Base-by-base conservation (phyloP, 1,140 invertebrate species). In the Sminthurides bifidus region DNA sequence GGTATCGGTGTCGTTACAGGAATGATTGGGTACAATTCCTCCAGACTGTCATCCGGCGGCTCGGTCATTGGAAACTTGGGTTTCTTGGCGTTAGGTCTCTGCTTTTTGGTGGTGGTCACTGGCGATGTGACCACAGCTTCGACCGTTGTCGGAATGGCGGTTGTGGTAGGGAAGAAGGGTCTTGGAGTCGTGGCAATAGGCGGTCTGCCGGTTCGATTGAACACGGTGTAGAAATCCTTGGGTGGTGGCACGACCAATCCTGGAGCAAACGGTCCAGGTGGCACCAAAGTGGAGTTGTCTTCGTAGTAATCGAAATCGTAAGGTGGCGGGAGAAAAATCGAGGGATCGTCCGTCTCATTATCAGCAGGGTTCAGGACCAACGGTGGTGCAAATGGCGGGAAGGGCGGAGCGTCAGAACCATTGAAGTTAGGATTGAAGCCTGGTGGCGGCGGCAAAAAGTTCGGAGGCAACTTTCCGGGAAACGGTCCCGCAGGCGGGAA, bases 181-280 rank as follows among this genome's bases (percentile, higher is more conserved):
- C 6, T 5, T 10, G 46, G 12, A 8, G 38, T 41, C 5, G 5
- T 5, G n/a, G 17, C 38, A 41, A 5, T 41, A n/a, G 46, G 27
- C 3, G 46, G 46, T 17, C 27, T 6, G 6, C 27, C 15, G 5
- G 58, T 63, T 50, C 68, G 60, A 43, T 83, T 79, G 14, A 82
- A 69, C 3, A 77, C 74, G 0, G 79, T 80, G 65, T 90, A 91
- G 69, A 89, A 89, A 67, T 89, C 80, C 0, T 85, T 84, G 0
- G 87, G 87, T 1, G 87, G 87, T 3, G 87, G 86, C 30, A 91
- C 70, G 15, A 90, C 82, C 43, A 91, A 87, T 21, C 87, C 87
- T 2, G 87, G 87, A 3, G 89, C 87, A 41, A 90, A 68, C 0
- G 87, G 87, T 48, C 87, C 87, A 0, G 87, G 82, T 15, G 85